Conservation (phyloP, 2,797 vertebrate species). For the Sebastes diaconus region DNA sequence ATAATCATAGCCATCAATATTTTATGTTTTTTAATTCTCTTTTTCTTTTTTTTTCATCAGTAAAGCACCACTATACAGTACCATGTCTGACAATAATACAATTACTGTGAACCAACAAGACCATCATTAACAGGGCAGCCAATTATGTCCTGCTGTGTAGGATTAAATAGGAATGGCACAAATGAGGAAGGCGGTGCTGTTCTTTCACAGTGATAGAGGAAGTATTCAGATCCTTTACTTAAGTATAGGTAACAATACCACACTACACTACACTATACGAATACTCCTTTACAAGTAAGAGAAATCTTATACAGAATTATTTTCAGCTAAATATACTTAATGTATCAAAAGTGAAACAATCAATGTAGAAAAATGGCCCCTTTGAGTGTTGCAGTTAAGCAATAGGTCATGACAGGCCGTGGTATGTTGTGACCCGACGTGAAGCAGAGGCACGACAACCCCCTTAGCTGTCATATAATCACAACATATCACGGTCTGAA, state of each 20-base stretch:
- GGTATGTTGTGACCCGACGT: too few species aligned
- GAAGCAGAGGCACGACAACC: too few species aligned
- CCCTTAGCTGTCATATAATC: too few species aligned
- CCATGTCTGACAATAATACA: neutral
- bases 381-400: neutral
- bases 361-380: neutral
- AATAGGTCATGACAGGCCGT: too few species aligned
- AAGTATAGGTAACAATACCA: neutral
- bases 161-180: neutral
- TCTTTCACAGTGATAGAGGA: neutral
- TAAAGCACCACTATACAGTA: neutral
- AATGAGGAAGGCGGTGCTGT: neutral
- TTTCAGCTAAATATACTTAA: neutral
- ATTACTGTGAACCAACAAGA: neutral
- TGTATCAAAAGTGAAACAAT: neutral
- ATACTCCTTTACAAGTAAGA: too few species aligned
- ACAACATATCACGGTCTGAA: too few species aligned
- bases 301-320: neutral
- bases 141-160: neutral
- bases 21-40: neutral
- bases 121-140: slow-evolving; percentile 1
- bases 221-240: neutral
- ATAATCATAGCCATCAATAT: neutral
- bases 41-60: neutral
- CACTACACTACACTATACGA: neutral